phyloP scores from a whole-genome alignment of 2,888 invertebrate genomes.

The Blera fallax region DNA sequence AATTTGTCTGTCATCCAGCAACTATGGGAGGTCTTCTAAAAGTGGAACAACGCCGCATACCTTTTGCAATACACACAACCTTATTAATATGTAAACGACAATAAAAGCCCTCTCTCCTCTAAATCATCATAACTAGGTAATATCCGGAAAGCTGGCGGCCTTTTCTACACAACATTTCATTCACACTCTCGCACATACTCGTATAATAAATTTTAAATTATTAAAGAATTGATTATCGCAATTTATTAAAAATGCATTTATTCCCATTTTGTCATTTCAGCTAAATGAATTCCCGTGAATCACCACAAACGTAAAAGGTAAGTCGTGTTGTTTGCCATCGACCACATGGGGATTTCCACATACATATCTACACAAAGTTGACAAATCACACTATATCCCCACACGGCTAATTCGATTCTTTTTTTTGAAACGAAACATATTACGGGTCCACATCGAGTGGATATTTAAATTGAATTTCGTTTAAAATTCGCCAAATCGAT shows the following conservation, averaged over 20 bases:
- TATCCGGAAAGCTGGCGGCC: conserved; percentile 25
- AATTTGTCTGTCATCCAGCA: not conserved
- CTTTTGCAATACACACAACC: conserved; percentile 24
- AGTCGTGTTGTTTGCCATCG: conserved; percentile 14
- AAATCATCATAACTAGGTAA: conserved; percentile 42
- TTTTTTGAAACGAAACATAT: conserved; percentile 28
- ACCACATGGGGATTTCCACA: conserved; percentile 54
- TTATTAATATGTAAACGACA: conserved; percentile 26
- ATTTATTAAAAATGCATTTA: conserved; percentile 48
- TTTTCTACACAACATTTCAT: conserved; percentile 2
- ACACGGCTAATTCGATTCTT: conserved; percentile 30
- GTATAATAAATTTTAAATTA: conserved; percentile 25
- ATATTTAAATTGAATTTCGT: not conserved
- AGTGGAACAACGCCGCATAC: not conserved
- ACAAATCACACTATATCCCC: conserved; percentile 32
- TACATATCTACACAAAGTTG: conserved; percentile 9
- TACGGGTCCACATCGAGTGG: not conserved
- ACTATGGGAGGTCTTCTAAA: not conserved
- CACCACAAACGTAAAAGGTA: conserved; percentile 61
- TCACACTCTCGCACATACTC: not conserved
- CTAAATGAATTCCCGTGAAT: conserved; percentile 66
- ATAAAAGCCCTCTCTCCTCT: conserved; percentile 4
- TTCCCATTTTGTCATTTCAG: conserved; percentile 44
- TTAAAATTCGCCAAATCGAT: not conserved
- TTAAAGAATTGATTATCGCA: conserved; percentile 34